A percentile compares a stretch with the other conserved stretches of the same genome.
These are phyloP conservation scores for Cloeon dipterum DNA, from an alignment of 2,888 invertebrate genomes.

Conservation along the genomic window DNA sequence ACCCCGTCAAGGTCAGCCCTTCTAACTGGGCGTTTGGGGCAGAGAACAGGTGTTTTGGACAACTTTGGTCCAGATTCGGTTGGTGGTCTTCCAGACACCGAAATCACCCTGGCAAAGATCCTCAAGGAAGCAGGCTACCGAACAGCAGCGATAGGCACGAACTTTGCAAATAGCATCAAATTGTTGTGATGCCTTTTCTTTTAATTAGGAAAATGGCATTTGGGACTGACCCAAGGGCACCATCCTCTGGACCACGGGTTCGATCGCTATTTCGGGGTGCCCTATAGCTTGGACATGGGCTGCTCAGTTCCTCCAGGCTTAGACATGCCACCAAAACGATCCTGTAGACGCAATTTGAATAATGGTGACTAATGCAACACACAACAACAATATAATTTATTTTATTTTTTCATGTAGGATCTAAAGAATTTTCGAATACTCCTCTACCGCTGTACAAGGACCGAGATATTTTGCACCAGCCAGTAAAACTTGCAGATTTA, in stretches of 20 bases:
- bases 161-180: neutral
- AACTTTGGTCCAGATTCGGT: slow-evolving; percentile 9
- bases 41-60: slow-evolving; percentile 10
- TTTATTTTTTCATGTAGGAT: no score
- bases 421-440: no score
- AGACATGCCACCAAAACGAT: slow-evolving; percentile 6
- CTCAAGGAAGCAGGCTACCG: slow-evolving; percentile 10
- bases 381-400: no score
- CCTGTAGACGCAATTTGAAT: slow-evolving; percentile 5
- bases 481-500: slow-evolving; percentile 8
- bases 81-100: slow-evolving; percentile 10
- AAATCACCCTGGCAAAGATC: slow-evolving; percentile 10
- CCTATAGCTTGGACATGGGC: slow-evolving; percentile 12
- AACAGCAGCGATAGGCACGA: slow-evolving; percentile 10
- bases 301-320: slow-evolving; percentile 8
- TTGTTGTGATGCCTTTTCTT: neutral
- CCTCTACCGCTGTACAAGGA: slow-evolving; percentile 8
- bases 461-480: slow-evolving; percentile 10
- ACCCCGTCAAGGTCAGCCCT: slow-evolving; percentile 10
- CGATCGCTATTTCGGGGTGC: slow-evolving; percentile 11
- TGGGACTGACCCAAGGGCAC: slow-evolving; percentile 10
- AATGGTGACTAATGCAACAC: no score
- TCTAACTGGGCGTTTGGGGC: slow-evolving; percentile 11
- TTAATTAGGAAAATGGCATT: slow-evolving; percentile 12
- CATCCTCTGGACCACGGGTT: slow-evolving; percentile 10